Percentiles rank a stretch among this genome's conserved stretches.
phyloP scores from a whole-genome alignment of 2,888 invertebrate species.

The Oscheius myriophilus region DNA sequence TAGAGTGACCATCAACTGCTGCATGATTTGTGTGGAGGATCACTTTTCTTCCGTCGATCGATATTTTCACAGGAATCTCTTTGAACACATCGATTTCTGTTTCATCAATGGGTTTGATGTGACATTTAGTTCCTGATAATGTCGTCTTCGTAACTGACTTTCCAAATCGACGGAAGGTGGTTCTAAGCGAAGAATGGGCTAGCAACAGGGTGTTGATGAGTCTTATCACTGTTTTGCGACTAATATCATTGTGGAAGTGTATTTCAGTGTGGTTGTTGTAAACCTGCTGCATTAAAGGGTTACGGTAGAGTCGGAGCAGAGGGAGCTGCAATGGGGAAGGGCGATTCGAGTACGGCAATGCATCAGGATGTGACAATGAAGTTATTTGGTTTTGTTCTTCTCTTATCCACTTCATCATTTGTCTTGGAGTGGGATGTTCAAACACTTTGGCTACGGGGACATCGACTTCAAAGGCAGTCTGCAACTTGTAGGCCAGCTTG shows the following conservation, averaged over 20 bases:
- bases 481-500: constrained; percentile 38
- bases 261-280: constrained; percentile 7
- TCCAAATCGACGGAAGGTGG: constrained; percentile 2
- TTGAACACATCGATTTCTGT: constrained; percentile 6
- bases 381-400: no score
- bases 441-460: constrained; percentile 44
- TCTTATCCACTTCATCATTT: constrained; percentile 15
- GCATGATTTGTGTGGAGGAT: constrained; percentile 13
- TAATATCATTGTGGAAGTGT: not conserved
- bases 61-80: not conserved
- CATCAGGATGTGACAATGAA: no score
- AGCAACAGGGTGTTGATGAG: constrained; percentile 5
- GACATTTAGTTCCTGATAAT: not conserved
- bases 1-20: constrained; percentile 20
- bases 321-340: constrained; percentile 14
- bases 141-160: not conserved
- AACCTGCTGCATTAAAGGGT: constrained; percentile 1
- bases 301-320: constrained; percentile 8
- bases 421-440: constrained; percentile 40
- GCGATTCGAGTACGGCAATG: not conserved
- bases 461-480: constrained; percentile 26
- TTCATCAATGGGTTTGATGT: not conserved
- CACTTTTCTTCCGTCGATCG: not conserved
- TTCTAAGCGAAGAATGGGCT: constrained; percentile 10
- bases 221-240: not conserved